phyloP scores from a whole-genome alignment of 1,140 invertebrate species.

The Drosophila mayri region DNA sequence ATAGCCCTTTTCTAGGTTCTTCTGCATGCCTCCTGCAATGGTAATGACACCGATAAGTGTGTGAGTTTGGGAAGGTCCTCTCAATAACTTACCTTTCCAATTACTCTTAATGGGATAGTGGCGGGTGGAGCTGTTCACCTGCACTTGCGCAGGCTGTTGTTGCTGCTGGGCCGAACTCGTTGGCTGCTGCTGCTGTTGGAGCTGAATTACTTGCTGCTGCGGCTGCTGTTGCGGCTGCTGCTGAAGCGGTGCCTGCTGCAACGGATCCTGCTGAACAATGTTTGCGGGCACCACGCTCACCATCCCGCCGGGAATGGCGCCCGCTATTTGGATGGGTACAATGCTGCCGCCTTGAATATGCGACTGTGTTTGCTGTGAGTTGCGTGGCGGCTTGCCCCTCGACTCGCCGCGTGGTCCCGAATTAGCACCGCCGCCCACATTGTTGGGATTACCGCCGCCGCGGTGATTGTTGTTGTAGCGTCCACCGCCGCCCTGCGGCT shows the following conservation, averaged over 20 bases:
- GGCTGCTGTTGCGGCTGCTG: conserved; percentile 48
- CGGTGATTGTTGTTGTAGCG: conserved; percentile 74
- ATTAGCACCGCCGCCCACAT: conserved; percentile 49
- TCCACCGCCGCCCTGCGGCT: conserved; percentile 72
- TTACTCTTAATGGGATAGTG: conserved; percentile 73
- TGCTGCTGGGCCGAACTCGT: conserved; percentile 40
- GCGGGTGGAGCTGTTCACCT: conserved; percentile 52
- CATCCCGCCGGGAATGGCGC: conserved; percentile 64
- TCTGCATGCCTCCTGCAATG: conserved; percentile 66
- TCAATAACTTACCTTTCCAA: conserved; percentile 54
- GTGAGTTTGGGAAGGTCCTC: no score
- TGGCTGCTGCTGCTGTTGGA: conserved; percentile 57
- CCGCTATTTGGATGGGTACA: conserved; percentile 61
- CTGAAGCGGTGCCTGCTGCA: conserved; percentile 33
- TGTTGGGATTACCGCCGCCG: conserved; percentile 67
- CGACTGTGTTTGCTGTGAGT: conserved; percentile 48
- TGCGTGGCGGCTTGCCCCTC: conserved; percentile 64
- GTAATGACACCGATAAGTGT: neutral
- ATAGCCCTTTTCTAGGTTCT: conserved; percentile 77
- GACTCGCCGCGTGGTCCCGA: conserved; percentile 66
- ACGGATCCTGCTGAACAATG: conserved; percentile 57
- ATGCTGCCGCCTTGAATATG: conserved; percentile 73
- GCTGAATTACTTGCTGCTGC: conserved; percentile 49
- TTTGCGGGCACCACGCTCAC: conserved; percentile 68
- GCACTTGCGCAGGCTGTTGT: conserved; percentile 33